Percentiles rank a stretch among this genome's conserved stretches.
phyloP scores from a whole-genome alignment of 2,888 invertebrate species.

The Tachina fera region DNA sequence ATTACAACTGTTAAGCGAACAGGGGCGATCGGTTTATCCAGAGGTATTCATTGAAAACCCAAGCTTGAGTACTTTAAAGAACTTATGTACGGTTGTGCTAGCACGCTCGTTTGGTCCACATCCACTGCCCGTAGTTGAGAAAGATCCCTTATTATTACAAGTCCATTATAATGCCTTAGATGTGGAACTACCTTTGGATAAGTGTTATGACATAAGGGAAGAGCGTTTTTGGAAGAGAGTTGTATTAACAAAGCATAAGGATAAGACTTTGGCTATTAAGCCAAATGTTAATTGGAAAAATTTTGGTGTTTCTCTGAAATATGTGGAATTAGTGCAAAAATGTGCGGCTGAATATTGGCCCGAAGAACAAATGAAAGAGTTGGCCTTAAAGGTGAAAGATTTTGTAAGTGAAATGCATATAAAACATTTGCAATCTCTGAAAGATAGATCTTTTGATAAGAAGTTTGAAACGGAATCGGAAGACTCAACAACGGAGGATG shows the following conservation, averaged over 20 bases:
- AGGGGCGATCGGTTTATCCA: constrained; percentile 74
- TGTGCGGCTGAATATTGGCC: constrained; percentile 77
- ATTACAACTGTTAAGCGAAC: constrained; percentile 73
- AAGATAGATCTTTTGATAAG: constrained; percentile 74
- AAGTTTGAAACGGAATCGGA: constrained; percentile 59
- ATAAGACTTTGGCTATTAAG: constrained; percentile 73
- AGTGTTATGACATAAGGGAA: constrained; percentile 77
- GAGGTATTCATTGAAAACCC: constrained; percentile 76
- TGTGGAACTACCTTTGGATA: constrained; percentile 75
- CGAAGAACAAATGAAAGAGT: constrained; percentile 74
- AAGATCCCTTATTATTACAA: constrained; percentile 74
- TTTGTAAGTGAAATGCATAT: constrained; percentile 76
- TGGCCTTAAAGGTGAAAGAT: constrained; percentile 74
- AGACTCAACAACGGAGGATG: constrained; percentile 43
- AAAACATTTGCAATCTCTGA: constrained; percentile 75
- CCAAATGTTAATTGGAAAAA: constrained; percentile 76
- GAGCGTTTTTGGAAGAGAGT: constrained; percentile 78
- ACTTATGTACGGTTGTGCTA: constrained; percentile 76
- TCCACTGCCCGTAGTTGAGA: constrained; percentile 61
- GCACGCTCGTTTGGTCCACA: constrained; percentile 71
- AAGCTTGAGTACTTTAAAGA: constrained; percentile 74
- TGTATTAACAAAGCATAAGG: constrained; percentile 75
- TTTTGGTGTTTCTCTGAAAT: constrained; percentile 76
- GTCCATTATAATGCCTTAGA: constrained; percentile 76
- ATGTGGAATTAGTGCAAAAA: constrained; percentile 77